phyloP scores from a whole-genome alignment of 2,797 vertebrate genomes.

The Sebastes itinus region DNA sequence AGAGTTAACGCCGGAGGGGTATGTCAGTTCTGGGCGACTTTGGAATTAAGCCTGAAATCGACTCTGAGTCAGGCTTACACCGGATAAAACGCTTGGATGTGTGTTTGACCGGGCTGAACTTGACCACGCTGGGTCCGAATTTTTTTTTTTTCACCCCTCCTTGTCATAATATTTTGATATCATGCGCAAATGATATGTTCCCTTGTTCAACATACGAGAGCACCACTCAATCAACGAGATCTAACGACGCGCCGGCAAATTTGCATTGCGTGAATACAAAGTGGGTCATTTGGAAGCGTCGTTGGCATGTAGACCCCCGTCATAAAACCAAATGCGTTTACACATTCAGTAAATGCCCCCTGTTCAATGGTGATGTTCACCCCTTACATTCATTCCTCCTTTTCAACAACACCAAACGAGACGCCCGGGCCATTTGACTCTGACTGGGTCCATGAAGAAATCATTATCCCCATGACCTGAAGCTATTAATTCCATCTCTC shows the following conservation, averaged over 20 bases:
- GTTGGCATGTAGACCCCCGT: constrained; percentile 65
- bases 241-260: constrained; percentile 72
- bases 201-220: constrained; percentile 70
- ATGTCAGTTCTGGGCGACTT: constrained; percentile 10
- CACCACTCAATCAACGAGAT: constrained; percentile 68
- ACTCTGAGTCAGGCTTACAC: not conserved
- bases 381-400: constrained; percentile 64
- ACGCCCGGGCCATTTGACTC: constrained; percentile 77
- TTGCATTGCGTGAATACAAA: constrained; percentile 81
- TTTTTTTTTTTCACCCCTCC: not conserved
- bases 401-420: constrained; percentile 48
- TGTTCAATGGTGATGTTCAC: constrained; percentile 71
- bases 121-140: not conserved
- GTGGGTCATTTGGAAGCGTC: constrained; percentile 81
- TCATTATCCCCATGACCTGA: constrained; percentile 81
- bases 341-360: constrained; percentile 78
- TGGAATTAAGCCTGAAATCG: constrained; percentile 21
- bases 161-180: constrained; percentile 65
- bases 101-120: not conserved
- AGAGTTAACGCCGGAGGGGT: constrained; percentile 23
- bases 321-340: constrained; percentile 77
- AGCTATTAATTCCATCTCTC: constrained; percentile 82
- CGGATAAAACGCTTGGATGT: not conserved
- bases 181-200: constrained; percentile 64
- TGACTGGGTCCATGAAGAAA: constrained; percentile 80